Evolutionary conservation across 2,888 invertebrate genomes (phyloP), one percentile per base, ranked within the genome.

Genomic region (Drosophila yooni): DNA sequence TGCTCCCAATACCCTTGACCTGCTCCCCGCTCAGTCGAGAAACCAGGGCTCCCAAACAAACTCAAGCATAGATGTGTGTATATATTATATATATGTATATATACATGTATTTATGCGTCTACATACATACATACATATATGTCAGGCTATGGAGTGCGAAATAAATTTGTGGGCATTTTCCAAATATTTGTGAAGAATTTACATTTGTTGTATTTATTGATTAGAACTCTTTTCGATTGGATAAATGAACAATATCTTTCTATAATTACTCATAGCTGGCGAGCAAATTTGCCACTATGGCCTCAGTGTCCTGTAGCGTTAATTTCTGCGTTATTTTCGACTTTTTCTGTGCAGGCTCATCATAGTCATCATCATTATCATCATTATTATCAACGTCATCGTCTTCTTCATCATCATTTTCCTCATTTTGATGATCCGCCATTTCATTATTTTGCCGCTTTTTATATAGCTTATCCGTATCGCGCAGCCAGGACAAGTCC

Each of bases 111-210:
- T n/a, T 59, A 59, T 59, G 27, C 33, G 34, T 51, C 38, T 64
- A 53, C 40, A 48, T 65, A 40, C 66, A 40, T 72, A 46, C 29
- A 51, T 50, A 31, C 25, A 21, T 52, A 54, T 33, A 59, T 60
- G 76, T 64, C 62, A 70, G 61, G 76, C 60, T 70, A 78, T 60
- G 66, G 66, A 80, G 69, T 65, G 76, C 57, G 51, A 74, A 89
- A 79, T 88, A 83, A 83, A 85, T 82, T 89, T 89, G 88, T 90
- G 85, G 89, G 89, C 91, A 82, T 90, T 85, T 91, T 90, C 91
- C 91, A 90, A 83, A 91, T 91, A 91, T 86, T 83, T 91, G 90
- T 91, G 91, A 89, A 90, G 83, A 83, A 90, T 79, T 88, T 82
- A 52, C 43, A 62, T 31, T 62, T 27, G 48, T 56, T 60, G 61